Conservation (phyloP, 2,888 invertebrate genomes). For the Agrotis clavis region DNA sequence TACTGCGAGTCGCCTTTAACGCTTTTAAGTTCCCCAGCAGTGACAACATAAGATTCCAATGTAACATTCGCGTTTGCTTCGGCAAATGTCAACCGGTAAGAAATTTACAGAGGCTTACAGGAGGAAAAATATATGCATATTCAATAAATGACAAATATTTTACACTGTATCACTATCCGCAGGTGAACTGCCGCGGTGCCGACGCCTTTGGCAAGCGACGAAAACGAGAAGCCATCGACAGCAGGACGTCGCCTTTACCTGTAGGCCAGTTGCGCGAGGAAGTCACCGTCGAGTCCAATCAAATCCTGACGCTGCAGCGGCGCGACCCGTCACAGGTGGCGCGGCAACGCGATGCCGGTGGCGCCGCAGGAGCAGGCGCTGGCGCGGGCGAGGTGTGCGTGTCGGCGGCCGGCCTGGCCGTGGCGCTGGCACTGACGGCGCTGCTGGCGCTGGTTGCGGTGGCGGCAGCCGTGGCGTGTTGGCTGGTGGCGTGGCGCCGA, state of each 20-base stretch:
- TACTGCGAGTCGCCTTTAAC: conserved; percentile 96
- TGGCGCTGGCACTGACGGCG: conserved; percentile 97
- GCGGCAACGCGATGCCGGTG: conserved; percentile 95
- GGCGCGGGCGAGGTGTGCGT: conserved; percentile 96
- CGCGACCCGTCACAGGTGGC: conserved; percentile 94
- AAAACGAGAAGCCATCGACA: conserved; percentile 91
- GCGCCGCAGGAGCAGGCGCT: conserved; percentile 84
- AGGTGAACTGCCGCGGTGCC: conserved; percentile 97
- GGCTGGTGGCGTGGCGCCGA: conserved; percentile 98
- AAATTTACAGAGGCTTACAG: conserved; percentile 11
- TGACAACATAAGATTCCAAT: conserved; percentile 98
- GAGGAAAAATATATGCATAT: neutral
- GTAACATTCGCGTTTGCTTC: conserved; percentile 98
- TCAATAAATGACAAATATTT: neutral
- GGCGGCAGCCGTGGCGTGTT: conserved; percentile 98
- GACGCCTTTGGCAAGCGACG: conserved; percentile 97
- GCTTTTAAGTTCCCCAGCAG: conserved; percentile 99
- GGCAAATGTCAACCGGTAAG: conserved; percentile 97
- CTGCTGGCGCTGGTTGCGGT: conserved; percentile 97
- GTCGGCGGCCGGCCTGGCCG: conserved; percentile 97
- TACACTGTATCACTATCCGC: conserved; percentile 31
- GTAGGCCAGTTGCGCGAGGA: conserved; percentile 97
- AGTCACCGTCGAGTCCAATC: conserved; percentile 97
- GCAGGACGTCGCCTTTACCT: conserved; percentile 91
- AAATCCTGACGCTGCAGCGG: conserved; percentile 97